Conservation (phyloP, 2,888 invertebrate genomes). For the Microctonus hyperodae region DNA sequence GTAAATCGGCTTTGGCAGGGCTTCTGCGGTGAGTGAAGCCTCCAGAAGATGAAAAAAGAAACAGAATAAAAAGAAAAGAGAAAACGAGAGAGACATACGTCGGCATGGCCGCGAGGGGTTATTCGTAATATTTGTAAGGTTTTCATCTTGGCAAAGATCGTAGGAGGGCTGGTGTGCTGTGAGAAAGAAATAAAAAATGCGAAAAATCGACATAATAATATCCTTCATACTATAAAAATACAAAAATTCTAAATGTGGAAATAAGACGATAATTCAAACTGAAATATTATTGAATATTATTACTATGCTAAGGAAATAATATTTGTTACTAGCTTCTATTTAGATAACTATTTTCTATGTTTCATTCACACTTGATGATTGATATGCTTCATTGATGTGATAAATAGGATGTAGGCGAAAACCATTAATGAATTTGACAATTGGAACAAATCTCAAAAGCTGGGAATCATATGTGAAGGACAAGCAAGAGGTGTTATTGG, state of each 20-base stretch:
- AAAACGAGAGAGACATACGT: constrained; percentile 15
- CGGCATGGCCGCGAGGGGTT: constrained; percentile 45
- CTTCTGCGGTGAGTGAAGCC: constrained; percentile 43
- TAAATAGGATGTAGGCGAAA: neutral
- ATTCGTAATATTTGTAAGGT: constrained; percentile 60
- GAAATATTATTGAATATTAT: neutral
- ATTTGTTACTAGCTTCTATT: neutral
- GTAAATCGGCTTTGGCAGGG: constrained; percentile 59
- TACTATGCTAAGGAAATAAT: neutral
- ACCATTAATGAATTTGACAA: constrained; percentile 16
- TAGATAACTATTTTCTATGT: neutral
- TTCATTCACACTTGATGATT: constrained; percentile 3
- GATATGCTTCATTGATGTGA: constrained; percentile 8
- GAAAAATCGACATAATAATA: constrained; percentile 27
- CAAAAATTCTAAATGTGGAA: constrained; percentile 49
- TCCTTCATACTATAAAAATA: constrained; percentile 17
- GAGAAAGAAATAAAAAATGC: constrained; percentile 20
- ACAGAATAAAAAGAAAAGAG: constrained; percentile 16
- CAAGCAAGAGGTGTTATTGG: neutral
- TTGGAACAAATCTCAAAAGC: neutral
- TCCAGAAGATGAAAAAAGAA: constrained; percentile 30
- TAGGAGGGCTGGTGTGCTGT: constrained; percentile 20
- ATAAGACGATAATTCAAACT: constrained; percentile 28
- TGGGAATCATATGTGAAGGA: neutral
- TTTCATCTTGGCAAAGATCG: constrained; percentile 47